Percentiles rank a stretch among this genome's conserved stretches.
Evolutionary conservation across 2,888 invertebrate species (phyloP).

Genomic region (Lepidocyrtinus sp.): DNA sequence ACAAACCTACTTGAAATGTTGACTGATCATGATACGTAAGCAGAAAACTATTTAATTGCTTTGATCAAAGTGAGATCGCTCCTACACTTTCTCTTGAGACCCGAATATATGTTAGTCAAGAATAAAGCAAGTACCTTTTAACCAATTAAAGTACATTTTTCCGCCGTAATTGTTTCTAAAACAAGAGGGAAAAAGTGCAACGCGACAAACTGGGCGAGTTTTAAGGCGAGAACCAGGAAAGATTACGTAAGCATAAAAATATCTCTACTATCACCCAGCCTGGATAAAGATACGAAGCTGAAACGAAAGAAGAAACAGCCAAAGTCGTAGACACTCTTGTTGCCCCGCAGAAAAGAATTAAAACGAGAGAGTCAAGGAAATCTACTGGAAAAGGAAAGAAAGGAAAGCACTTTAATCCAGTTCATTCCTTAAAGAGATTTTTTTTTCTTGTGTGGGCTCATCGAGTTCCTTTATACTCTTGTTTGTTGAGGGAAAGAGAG

Average conservation of each 20-base stretch:
- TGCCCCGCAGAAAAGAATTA: slow-evolving; percentile 23
- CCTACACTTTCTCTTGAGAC: no score
- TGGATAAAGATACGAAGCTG: background rate
- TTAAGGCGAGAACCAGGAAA: no score
- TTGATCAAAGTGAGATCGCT: background rate
- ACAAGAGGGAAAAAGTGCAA: background rate
- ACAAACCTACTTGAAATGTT: background rate
- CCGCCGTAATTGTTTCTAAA: background rate
- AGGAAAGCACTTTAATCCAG: slow-evolving; percentile 48
- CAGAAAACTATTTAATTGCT: background rate
- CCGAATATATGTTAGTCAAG: no score
- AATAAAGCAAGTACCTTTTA: background rate
- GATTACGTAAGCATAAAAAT: no score
- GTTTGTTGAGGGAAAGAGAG: background rate
- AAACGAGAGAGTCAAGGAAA: slow-evolving; percentile 35
- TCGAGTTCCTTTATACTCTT: background rate
- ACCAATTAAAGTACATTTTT: background rate
- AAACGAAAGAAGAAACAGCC: background rate
- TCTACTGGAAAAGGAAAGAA: slow-evolving; percentile 29
- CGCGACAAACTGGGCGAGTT: background rate
- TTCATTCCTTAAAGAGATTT: background rate
- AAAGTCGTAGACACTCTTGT: background rate
- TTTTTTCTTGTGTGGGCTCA: background rate
- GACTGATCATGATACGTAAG: background rate
- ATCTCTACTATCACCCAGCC: no score